phyloP scores from a whole-genome alignment of 2,797 vertebrate species.

The Apodemus agrarius region DNA sequence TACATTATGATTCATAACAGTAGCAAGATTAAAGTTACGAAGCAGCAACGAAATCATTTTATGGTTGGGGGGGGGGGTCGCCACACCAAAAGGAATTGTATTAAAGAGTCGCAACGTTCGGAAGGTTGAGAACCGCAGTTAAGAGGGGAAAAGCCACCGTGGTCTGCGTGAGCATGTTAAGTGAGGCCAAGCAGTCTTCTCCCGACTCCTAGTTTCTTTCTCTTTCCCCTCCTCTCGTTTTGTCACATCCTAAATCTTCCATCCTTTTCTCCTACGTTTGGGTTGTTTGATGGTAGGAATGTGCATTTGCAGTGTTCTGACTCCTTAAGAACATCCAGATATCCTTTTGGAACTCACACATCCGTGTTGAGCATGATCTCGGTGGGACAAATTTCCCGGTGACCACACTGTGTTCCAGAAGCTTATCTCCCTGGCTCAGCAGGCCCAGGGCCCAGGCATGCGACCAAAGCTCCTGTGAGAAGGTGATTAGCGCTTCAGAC shows the following conservation, averaged over 20 bases:
- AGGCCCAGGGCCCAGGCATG: background rate
- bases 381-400: background rate
- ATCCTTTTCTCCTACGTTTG: background rate
- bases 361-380: background rate
- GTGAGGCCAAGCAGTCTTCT: background rate
- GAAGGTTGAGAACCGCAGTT: background rate
- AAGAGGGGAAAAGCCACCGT: background rate
- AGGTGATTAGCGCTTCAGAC: background rate
- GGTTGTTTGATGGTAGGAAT: background rate
- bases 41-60: background rate
- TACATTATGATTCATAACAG: background rate
- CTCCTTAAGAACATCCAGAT: background rate
- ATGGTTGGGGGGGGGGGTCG: background rate
- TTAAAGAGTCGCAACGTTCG: background rate
- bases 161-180: background rate
- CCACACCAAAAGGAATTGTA: background rate
- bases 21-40: background rate
- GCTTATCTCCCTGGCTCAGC: background rate
- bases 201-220: background rate
- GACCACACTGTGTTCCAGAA: background rate
- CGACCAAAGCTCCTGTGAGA: background rate
- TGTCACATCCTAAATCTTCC: background rate
- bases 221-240: background rate
- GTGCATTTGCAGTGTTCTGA: background rate
- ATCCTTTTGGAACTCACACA: constrained; percentile 41